Evolutionary conservation across 2,888 invertebrate species (phyloP), one percentile per base, ranked within the genome.

Genomic region (Protodeltote pygarga): DNA sequence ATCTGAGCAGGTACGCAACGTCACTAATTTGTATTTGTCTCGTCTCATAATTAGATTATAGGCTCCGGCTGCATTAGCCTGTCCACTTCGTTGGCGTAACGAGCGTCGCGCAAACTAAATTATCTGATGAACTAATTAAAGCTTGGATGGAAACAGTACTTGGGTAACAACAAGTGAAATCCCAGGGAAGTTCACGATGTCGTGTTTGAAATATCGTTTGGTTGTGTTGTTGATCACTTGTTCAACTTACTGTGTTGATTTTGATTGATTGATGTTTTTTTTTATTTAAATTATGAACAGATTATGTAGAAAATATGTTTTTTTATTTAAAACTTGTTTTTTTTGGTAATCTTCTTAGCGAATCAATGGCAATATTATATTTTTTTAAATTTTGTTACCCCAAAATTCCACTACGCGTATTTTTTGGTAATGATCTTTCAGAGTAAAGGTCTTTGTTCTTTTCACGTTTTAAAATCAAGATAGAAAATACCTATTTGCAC

Each of bases 91-190:
- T 72, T 65, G 73, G 75, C 71, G 71, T 85, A 85, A 86, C 87
- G 83, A 85, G 85, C 80, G 71, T 71, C 72, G 77, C 70, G 76
- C 80, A 83, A 87, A 88, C 83, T 81, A 77, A 83, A 85, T 87
- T 87, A 87, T 87, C 80, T 72, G 79, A 83, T 84, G 81, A 83
- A 85, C 83, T 84, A 87, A 87, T 87, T 85, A 80, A 78, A 80
- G 76, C 75, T 60, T 59, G 70, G 75, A 77, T 79, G 73, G 77
- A 60, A 73, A 72, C 69, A 68, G 72, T 60, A 76, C 74, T 81
- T 73, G 72, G 67, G 45, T 41, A 75, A 81, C 79, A 82, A 79
- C 75, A 79, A 79, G 72, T 68, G 66, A 71, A 71, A 73, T 73
- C 64, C 64, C 47, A 44, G 53, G 42, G 37, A 65, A 44, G 31